Percentiles rank a stretch among this genome's conserved stretches.
Evolutionary conservation across 2,888 invertebrate genomes (phyloP).

Genomic region (Liodrosophila aerea): DNA sequence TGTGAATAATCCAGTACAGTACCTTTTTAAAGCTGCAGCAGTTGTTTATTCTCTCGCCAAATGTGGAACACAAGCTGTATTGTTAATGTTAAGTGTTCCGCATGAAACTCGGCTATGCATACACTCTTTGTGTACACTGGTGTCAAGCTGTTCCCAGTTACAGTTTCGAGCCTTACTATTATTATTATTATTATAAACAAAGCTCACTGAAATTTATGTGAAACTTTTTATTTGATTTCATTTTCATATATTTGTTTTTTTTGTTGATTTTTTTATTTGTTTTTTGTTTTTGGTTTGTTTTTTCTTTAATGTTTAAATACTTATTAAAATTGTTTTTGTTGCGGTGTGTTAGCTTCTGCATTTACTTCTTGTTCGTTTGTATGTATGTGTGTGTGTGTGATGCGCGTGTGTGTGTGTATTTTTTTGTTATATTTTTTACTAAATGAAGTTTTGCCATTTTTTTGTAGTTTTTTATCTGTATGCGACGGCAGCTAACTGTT

Average conservation of each 20-base stretch:
- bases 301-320: constrained; percentile 73
- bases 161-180: no score
- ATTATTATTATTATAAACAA: no score
- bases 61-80: no score
- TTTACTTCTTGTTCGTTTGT: constrained; percentile 65
- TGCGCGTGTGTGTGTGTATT: constrained; percentile 42
- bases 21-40: no score
- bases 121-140: no score
- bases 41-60: no score
- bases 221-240: constrained; percentile 78
- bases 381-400: constrained; percentile 42
- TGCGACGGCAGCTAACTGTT: constrained; percentile 70
- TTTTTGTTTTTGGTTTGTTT: constrained; percentile 53
- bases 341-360: constrained; percentile 59
- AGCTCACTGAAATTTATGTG: constrained; percentile 53
- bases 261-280: constrained; percentile 42
- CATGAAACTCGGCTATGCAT: no score
- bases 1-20: no score
- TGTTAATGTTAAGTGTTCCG: no score
- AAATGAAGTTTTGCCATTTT: constrained; percentile 72
- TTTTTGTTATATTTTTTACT: constrained; percentile 53
- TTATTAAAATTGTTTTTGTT: constrained; percentile 70
- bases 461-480: constrained; percentile 60
- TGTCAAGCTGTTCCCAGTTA: no score
- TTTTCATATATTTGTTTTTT: constrained; percentile 61